Evolutionary conservation across 2,888 invertebrate species (phyloP), one percentile per base, ranked within the genome.

Genomic region (Ischnus inquisitorius): DNA sequence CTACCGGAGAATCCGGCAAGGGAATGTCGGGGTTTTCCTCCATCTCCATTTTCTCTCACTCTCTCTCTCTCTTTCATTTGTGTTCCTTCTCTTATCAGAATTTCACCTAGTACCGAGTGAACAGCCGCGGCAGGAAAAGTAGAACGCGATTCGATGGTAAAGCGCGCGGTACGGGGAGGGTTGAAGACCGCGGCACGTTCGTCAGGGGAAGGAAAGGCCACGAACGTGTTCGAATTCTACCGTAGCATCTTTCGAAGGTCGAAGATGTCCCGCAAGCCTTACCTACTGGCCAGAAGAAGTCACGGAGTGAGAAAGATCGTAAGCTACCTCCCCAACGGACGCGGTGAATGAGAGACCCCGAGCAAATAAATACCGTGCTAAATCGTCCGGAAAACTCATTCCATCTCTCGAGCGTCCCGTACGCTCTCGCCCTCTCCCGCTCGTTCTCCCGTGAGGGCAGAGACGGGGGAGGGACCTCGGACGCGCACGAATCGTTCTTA

Each of bases 381-480:
- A 91, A 91, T 91, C 91, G 91, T 85, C 90, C 87, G 90, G 91
- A 91, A 91, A 91, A 91, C 91, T 91, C 91, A 89, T 91, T 90
- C 90, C 89, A 89, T 89, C 88, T 90, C 87, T 85, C 83, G 71
- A 83, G 84, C 82, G 82, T 75, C 82, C 78, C 82, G 79, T 82
- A 84, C 81, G 79, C 78, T 82, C 67, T 75, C 65, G 79, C 76
- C 60, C 62, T 48, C 54, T 60, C 75, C 81, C 60, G 39, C 19
- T 68, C 65, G 60, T 19, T 67, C 77, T 76, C 79, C 34, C 34
- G 34, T 6, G 34, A 34, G 34, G 6, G 6, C 34, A 34, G 6
- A 8, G 34, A n/a, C 19, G 51, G 67, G 64, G 34, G 34, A 28
- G 22, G 25, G 25, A 10, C 71, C 51, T 69, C 75, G 79, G 79